These are phyloP conservation scores for Ameiurus melas DNA, from an alignment of 2,113 vertebrate genomes.

Conservation along the genomic window DNA sequence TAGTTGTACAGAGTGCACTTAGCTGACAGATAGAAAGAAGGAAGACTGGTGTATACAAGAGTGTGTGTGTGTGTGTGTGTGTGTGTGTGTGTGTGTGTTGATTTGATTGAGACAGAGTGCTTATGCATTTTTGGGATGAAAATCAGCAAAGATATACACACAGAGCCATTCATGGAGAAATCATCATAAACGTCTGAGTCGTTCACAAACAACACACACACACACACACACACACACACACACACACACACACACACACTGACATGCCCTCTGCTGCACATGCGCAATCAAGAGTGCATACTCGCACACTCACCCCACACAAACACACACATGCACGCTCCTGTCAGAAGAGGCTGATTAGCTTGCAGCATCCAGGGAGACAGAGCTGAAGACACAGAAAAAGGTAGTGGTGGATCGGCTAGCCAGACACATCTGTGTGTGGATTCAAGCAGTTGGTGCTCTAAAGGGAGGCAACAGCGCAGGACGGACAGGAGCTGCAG, in stretches of 20 bases:
- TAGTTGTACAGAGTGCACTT: not conserved
- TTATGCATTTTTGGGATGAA: constrained; percentile 62
- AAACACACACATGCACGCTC: constrained; percentile 50
- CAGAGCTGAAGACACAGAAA: constrained; percentile 64
- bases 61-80: too few relatives aligned
- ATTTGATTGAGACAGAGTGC: constrained; percentile 56
- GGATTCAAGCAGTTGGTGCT: constrained; percentile 48
- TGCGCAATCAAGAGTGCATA: constrained; percentile 62
- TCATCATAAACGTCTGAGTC: not conserved
- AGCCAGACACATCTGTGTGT: constrained; percentile 42
- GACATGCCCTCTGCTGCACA: constrained; percentile 71
- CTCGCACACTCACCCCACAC: constrained; percentile 46
- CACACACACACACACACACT: constrained; percentile 59
- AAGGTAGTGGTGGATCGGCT: constrained; percentile 32
- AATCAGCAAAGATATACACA: constrained; percentile 1
- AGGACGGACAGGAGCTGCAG: constrained; percentile 46
- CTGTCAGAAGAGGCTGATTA: constrained; percentile 75
- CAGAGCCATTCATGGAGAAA: constrained; percentile 19
- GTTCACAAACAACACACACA: constrained; percentile 44
- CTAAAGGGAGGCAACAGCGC: constrained; percentile 45
- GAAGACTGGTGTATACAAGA: not conserved
- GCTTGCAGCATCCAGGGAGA: constrained; percentile 76
- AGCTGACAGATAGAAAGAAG: not conserved
- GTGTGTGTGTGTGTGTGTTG: not conserved
- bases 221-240: constrained; percentile 36